Conservation (phyloP, 2,888 invertebrate genomes). For the Drosophila rellima region DNA sequence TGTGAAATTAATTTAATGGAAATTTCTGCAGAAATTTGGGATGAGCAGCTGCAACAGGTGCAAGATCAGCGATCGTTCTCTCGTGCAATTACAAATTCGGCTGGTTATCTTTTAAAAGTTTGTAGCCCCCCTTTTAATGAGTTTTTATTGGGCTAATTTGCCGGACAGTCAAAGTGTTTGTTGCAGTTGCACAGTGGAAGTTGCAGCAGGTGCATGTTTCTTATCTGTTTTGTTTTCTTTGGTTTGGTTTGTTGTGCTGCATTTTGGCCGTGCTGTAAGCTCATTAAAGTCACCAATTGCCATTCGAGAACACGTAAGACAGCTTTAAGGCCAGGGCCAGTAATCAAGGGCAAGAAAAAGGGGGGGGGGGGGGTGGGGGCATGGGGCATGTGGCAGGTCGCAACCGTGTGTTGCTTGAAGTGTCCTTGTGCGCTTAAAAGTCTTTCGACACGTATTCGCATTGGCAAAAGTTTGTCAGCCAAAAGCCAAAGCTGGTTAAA, state of each 20-base stretch:
- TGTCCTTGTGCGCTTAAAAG: constrained; percentile 77
- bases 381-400: constrained; percentile 3
- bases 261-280: constrained; percentile 54
- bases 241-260: constrained; percentile 9
- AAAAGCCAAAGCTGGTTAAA: constrained; percentile 67
- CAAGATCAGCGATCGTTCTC: constrained; percentile 38
- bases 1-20: not conserved
- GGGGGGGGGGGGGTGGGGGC: constrained; percentile 7
- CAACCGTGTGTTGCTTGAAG: constrained; percentile 50
- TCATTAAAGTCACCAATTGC: constrained; percentile 66
- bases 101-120: constrained; percentile 44
- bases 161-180: constrained; percentile 34
- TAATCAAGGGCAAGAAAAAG: not conserved
- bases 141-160: constrained; percentile 59
- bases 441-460: constrained; percentile 70
- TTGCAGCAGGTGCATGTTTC: constrained; percentile 41
- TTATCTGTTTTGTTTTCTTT: constrained; percentile 32
- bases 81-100: constrained; percentile 45
- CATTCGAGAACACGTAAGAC: constrained; percentile 61
- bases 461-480: constrained; percentile 69
- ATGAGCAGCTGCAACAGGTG: constrained; percentile 9
- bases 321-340: constrained; percentile 37
- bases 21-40: not conserved
- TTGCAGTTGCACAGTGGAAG: constrained; percentile 1
- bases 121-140: constrained; percentile 43